A percentile compares a stretch with the other conserved stretches of the same genome.
Evolutionary conservation across 2,113 vertebrate species (phyloP).

Genomic region (Murina feae): DNA sequence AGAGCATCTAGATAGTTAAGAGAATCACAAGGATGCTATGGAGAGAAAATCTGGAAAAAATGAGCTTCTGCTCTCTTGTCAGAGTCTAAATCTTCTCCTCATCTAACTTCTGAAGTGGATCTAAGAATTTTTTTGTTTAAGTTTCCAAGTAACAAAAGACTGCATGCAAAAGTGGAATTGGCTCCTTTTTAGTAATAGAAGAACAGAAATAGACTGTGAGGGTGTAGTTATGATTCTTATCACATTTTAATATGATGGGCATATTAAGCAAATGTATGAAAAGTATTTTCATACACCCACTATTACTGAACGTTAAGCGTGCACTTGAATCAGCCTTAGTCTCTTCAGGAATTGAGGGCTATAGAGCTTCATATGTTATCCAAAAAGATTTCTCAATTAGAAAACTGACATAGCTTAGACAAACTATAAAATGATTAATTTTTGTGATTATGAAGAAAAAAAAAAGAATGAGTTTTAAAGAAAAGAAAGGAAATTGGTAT

Average conservation of each 20-base stretch:
- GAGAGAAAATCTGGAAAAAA: not conserved
- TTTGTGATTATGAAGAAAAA: not conserved
- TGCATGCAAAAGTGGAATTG: conserved; percentile 14
- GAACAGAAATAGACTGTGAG: conserved; percentile 43
- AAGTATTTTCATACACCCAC: not conserved
- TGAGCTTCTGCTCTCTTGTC: not conserved
- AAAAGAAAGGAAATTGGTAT: not conserved
- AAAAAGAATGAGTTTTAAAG: not conserved
- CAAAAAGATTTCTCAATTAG: not conserved
- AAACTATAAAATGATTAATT: conserved; percentile 25
- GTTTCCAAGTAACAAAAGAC: conserved; percentile 53
- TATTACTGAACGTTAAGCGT: not conserved
- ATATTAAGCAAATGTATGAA: conserved; percentile 1
- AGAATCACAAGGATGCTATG: not conserved
- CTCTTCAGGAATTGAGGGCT: not conserved
- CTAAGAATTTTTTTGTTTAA: conserved; percentile 55
- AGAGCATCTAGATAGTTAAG: not conserved
- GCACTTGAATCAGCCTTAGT: not conserved
- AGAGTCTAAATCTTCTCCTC: conserved; percentile 4
- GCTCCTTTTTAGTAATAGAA: conserved; percentile 28
- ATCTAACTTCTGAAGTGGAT: conserved; percentile 45
- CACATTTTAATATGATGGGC: conserved; percentile 10
- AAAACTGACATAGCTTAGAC: conserved; percentile 44
- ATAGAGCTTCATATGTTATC: not conserved
- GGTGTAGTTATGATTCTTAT: conserved; percentile 1